phyloP scores from a whole-genome alignment of 1,140 invertebrate species.

The Epicauta chinensis region DNA sequence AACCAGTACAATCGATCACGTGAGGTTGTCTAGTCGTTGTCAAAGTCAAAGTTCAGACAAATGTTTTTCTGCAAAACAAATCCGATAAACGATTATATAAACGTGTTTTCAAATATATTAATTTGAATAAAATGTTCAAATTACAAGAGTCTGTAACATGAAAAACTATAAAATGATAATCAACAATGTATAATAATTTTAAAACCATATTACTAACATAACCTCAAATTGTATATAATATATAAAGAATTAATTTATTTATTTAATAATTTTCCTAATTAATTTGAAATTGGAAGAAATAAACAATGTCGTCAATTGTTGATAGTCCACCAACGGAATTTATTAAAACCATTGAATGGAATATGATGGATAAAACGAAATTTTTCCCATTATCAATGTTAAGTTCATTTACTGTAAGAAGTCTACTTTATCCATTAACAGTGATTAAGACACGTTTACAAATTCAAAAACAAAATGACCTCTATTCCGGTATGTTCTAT shows the following conservation, averaged over 20 bases:
- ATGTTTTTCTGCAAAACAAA: not conserved
- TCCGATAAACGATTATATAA: not conserved
- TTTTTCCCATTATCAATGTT: conserved; percentile 89
- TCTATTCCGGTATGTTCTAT: conserved; percentile 74
- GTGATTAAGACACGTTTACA: conserved; percentile 96
- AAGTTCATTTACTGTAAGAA: conserved; percentile 77
- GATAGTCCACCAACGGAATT: conserved; percentile 52
- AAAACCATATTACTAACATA: not conserved
- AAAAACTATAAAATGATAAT: not conserved
- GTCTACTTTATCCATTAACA: conserved; percentile 89
- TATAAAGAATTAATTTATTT: too few species aligned
- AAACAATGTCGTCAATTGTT: conserved; percentile 20
- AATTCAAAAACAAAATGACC: conserved; percentile 73
- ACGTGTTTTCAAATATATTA: not conserved
- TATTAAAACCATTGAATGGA: conserved; percentile 92
- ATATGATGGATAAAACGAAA: conserved; percentile 96
- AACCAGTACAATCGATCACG: not conserved
- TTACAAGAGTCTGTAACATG: not conserved
- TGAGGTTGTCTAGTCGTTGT: conserved; percentile 8
- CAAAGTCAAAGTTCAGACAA: conserved; percentile 10
- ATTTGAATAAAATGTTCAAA: not conserved
- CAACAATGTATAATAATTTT: conserved; percentile 8
- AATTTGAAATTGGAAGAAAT: too few species aligned
- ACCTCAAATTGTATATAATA: not conserved
- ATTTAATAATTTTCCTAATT: too few species aligned